These are phyloP conservation scores for Acanthisitta chloris DNA, from an alignment of 2,113 vertebrate genomes.

Conservation along the genomic window DNA sequence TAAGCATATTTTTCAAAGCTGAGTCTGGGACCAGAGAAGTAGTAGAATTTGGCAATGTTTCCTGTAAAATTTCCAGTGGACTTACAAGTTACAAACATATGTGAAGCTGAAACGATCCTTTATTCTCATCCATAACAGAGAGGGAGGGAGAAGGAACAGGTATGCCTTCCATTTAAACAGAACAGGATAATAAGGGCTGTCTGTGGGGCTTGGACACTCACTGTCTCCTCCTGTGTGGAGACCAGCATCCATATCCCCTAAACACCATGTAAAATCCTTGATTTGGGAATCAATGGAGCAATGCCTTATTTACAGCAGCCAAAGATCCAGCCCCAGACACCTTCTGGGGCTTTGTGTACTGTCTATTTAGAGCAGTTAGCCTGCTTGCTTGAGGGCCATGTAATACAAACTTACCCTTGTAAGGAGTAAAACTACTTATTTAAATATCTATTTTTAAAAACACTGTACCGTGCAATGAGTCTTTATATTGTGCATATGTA, in stretches of 20 bases:
- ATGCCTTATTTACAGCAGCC: conserved; percentile 58
- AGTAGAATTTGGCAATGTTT: conserved; percentile 56
- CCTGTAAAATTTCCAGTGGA: conserved; percentile 48
- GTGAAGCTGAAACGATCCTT: conserved; percentile 44
- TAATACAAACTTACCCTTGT: conserved; percentile 46
- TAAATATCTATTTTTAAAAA: conserved; percentile 57
- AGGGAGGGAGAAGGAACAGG: background rate
- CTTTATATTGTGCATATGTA: conserved; percentile 70
- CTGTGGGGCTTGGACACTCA: conserved; percentile 19
- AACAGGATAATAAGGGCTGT: conserved; percentile 14
- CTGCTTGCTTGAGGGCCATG: conserved; percentile 51
- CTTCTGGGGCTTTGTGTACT: conserved; percentile 44
- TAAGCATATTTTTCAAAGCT: conserved; percentile 20
- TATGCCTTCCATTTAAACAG: conserved; percentile 46
- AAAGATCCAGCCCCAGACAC: conserved; percentile 53
- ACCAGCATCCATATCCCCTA: conserved; percentile 57
- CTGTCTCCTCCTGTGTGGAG: background rate
- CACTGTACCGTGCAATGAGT: conserved; percentile 67
- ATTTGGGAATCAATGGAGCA: conserved; percentile 47
- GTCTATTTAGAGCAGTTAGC: conserved; percentile 58
- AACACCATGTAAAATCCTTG: conserved; percentile 24
- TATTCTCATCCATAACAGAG: conserved; percentile 24
- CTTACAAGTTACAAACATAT: conserved; percentile 58
- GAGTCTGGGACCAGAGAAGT: conserved; percentile 23
- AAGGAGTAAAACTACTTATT: conserved; percentile 57